Conservation (phyloP, 2,888 invertebrate species). For the Apodemia hepburni region DNA sequence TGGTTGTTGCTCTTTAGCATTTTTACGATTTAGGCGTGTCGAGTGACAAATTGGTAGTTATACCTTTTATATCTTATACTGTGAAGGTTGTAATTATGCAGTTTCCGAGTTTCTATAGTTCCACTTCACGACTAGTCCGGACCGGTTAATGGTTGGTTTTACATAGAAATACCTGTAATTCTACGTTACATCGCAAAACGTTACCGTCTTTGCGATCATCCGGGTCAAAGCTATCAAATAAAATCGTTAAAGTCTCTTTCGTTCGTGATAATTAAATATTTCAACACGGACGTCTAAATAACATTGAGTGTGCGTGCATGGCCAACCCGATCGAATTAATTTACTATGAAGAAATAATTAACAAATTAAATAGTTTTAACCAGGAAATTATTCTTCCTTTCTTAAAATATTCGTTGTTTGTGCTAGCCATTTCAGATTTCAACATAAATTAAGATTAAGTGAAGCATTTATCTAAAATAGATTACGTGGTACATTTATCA, state of each 20-base stretch:
- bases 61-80: constrained; percentile 44
- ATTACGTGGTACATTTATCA: background rate
- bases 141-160: constrained; percentile 45
- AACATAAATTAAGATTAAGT: background rate
- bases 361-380: constrained; percentile 2
- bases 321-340: constrained; percentile 7
- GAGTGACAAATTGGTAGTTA: constrained; percentile 5
- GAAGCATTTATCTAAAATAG: background rate
- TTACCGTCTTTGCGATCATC: constrained; percentile 44
- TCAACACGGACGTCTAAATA: constrained; percentile 19
- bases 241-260: constrained; percentile 27
- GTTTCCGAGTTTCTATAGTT: constrained; percentile 64
- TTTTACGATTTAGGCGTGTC: constrained; percentile 1
- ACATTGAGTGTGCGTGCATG: constrained; percentile 14
- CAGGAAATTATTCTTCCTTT: background rate
- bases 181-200: constrained; percentile 49
- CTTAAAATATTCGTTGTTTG: background rate
- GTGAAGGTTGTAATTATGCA: constrained; percentile 56
- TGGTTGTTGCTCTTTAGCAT: background rate
- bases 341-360: constrained; percentile 8
- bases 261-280: constrained; percentile 19
- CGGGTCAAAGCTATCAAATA: constrained; percentile 58
- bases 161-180: constrained; percentile 37
- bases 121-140: constrained; percentile 53
- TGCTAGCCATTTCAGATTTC: background rate